A percentile compares a stretch with the other conserved stretches of the same genome.
Conservation (phyloP, 2,888 invertebrate species). For the Nephrotoma flavescens region DNA sequence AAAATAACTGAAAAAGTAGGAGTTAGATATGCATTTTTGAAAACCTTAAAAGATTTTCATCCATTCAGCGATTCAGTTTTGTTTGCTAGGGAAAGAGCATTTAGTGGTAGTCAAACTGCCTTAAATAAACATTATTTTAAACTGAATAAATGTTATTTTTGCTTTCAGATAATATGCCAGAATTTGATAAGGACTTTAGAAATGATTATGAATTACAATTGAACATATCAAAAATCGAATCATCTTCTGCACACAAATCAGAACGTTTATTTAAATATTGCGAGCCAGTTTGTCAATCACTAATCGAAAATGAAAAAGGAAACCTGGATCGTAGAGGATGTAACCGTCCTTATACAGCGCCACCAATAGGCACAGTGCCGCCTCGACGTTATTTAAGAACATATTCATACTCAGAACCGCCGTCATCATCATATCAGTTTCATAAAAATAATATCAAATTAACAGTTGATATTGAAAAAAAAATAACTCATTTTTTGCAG, state of each 20-base stretch:
- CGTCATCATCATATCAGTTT: neutral
- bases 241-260: neutral
- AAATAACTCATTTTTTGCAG: neutral
- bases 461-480: neutral
- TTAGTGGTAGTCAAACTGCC: too few relatives aligned
- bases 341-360: constrained; percentile 7
- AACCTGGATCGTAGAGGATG: neutral
- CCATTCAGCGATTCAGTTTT: too few relatives aligned
- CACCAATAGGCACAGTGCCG: neutral
- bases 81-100: too few relatives aligned
- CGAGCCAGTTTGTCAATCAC: neutral
- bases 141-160: neutral
- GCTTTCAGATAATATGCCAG: constrained; percentile 25
- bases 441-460: neutral
- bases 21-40: too few relatives aligned
- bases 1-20: too few relatives aligned
- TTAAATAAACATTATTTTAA: neutral
- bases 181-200: constrained; percentile 26
- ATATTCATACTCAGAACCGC: constrained; percentile 6
- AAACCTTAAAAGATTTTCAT: too few relatives aligned
- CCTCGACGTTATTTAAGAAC: constrained; percentile 5
- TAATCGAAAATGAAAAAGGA: neutral
- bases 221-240: neutral
- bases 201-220: neutral
- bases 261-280: neutral